phyloP scores from a whole-genome alignment of 2,888 invertebrate species.

The Gandaritis pyraliata region DNA sequence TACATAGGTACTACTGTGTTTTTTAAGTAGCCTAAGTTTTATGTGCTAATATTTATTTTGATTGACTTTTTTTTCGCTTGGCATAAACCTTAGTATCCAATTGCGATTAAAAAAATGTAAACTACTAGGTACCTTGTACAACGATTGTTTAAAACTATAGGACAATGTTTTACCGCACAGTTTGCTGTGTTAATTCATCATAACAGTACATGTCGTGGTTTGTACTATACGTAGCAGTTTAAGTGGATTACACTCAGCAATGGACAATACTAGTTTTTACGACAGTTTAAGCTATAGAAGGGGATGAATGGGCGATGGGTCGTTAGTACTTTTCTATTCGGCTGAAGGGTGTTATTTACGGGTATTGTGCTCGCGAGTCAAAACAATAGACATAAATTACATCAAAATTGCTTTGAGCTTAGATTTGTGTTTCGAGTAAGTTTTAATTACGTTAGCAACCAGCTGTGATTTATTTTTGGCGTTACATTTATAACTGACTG shows the following conservation, averaged over 20 bases:
- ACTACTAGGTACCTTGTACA: too few relatives aligned
- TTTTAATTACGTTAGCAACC: conserved; percentile 34
- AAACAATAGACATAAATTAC: conserved; percentile 45
- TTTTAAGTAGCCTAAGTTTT: too few relatives aligned
- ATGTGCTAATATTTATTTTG: too few relatives aligned
- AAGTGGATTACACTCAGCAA: conserved; percentile 67
- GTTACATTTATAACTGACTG: conserved; percentile 18
- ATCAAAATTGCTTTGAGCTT: conserved; percentile 41
- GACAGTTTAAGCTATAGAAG: conserved; percentile 57
- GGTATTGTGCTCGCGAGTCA: conserved; percentile 52
- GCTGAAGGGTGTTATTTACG: conserved; percentile 60
- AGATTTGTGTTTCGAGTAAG: conserved; percentile 39
- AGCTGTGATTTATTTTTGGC: conserved; percentile 29
- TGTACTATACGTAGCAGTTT: conserved; percentile 54
- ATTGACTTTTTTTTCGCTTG: too few relatives aligned
- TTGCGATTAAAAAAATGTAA: too few relatives aligned
- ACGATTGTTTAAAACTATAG: background rate
- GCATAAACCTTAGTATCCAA: too few relatives aligned
- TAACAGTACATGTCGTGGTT: conserved; percentile 51
- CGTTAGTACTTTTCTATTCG: conserved; percentile 58
- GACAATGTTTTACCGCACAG: conserved; percentile 13
- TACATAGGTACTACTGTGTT: background rate
- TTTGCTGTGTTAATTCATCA: conserved; percentile 52
- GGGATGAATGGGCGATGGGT: conserved; percentile 61
- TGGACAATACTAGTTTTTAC: conserved; percentile 69